Base-by-base conservation (phyloP, 64 coral and sea anemone genomes). In the Actinia equina region DNA sequence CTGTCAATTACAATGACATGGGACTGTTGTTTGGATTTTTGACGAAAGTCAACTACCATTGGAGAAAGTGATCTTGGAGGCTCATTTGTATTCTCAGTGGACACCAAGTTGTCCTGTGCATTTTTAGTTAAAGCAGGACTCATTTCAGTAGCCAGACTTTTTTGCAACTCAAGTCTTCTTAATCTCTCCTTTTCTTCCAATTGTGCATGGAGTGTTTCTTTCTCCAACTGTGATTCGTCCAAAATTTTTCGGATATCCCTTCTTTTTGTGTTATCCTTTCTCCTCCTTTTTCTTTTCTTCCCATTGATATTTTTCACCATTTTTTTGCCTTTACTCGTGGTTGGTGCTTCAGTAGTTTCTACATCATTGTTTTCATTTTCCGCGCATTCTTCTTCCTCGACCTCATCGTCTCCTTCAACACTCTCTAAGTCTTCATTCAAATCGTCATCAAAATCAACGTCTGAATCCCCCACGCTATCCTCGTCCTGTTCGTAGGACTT, bases 1-100 rank as follows among this genome's bases (percentile, higher is more conserved):
- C 97, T 99, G 23, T 99, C 97, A 87, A 99, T 99, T 1, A 99
- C 77, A 86, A 99, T 99, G 11, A 99, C 85, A 23, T 83, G 81
- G 2, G 70, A 43, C 43, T 88, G 87, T 37, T 54, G 60, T 14
- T 91, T 77, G 82, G 76, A 63, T 62, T 86, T 92, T 59, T 99
- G 64, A 53, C 93, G 81, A 20, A 93, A 84, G 52, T 99, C 93
- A 44, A 99, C 74, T 62, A 95, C 58, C 22, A 99, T 74, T 26
- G 97, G 97, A 6, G 93, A 90, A 0, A 76, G 70, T 55, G 88
- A 59, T 17, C 60, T 89, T 17, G 59, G 52, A 74, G 69, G 25
- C n/a, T 74, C 69, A 74, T 74, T 26, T 26, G n/a, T 5, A 74
- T 74, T 74, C 41, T 74, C 69, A 74, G 23, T 10, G 9, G 88